phyloP scores from a whole-genome alignment of 2,888 invertebrate genomes.

The Caenorhabditis drosophilae region DNA sequence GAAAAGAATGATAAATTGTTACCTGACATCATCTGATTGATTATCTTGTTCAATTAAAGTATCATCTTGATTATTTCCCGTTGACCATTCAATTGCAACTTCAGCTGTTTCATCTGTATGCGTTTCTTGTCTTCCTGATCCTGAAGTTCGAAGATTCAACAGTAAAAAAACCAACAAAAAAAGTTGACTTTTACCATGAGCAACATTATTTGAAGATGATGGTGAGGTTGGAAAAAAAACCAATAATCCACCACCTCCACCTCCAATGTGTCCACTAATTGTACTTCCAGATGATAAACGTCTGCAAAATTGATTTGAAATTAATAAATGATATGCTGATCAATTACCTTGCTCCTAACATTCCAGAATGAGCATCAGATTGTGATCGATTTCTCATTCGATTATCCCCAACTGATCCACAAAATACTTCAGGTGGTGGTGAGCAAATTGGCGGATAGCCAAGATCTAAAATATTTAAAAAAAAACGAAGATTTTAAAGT shows the following conservation, averaged over 20 bases:
- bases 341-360: neutral
- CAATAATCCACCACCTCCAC: slow-evolving; percentile 16
- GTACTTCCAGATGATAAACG: neutral
- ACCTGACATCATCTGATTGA: slow-evolving; percentile 20
- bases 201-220: no score
- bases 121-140: slow-evolving; percentile 16
- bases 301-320: no score
- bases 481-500: neutral
- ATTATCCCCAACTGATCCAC: slow-evolving; percentile 28
- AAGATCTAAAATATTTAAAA: slow-evolving; percentile 27
- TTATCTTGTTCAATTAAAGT: slow-evolving; percentile 16
- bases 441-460: slow-evolving; percentile 49
- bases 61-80: slow-evolving; percentile 12
- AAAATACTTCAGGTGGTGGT: slow-evolving; percentile 44
- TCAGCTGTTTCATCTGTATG: slow-evolving; percentile 31
- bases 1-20: no score
- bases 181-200: neutral
- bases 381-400: slow-evolving; percentile 30
- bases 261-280: neutral
- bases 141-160: neutral
- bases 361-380: slow-evolving; percentile 20
- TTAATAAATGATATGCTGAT: no score
- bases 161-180: no score
- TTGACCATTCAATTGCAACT: slow-evolving; percentile 19
- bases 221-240: slow-evolving; percentile 36